Conservation (phyloP, 2,888 invertebrate genomes). For the Thereva nobilitata region DNA sequence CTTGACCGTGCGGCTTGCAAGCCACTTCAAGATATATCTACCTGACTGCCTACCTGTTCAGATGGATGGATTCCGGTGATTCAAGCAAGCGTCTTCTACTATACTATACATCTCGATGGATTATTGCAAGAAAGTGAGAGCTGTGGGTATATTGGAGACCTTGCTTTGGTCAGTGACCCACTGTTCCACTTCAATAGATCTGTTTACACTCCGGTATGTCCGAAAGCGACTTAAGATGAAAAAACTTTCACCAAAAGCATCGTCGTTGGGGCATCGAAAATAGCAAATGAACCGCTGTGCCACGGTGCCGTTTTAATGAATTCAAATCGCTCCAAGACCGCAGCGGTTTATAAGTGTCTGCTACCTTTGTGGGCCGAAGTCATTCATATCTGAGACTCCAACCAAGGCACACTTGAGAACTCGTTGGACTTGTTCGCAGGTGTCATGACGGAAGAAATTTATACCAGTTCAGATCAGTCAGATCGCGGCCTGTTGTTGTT, state of each 20-base stretch:
- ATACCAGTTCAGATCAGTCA: too few relatives aligned
- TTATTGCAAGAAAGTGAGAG: slow-evolving; percentile 31
- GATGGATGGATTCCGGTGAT: too few relatives aligned
- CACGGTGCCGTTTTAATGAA: too few relatives aligned
- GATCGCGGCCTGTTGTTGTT: too few relatives aligned
- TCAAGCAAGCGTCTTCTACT: too few relatives aligned
- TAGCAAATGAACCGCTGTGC: slow-evolving; percentile 4
- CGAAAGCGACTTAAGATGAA: slow-evolving; percentile 9
- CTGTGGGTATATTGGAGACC: slow-evolving; percentile 28
- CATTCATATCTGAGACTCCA: slow-evolving; percentile 28
- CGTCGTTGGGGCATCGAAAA: slow-evolving; percentile 20
- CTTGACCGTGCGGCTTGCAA: too few relatives aligned
- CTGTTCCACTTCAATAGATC: slow-evolving; percentile 37
- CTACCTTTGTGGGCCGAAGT: slow-evolving; percentile 4
- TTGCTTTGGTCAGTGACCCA: slow-evolving; percentile 43
- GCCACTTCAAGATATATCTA: not conserved
- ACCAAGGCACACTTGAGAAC: slow-evolving; percentile 18
- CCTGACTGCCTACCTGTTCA: too few relatives aligned
- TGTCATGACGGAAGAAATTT: slow-evolving; percentile 22
- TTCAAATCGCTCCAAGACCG: not conserved
- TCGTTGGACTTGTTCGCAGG: slow-evolving; percentile 19
- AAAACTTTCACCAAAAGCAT: slow-evolving; percentile 33
- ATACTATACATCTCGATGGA: not conserved
- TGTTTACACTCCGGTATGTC: slow-evolving; percentile 6
- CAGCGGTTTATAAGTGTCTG: slow-evolving; percentile 14